These are phyloP conservation scores for Drosophila hamatofila DNA, from an alignment of 2,888 invertebrate species.

Conservation along the genomic window DNA sequence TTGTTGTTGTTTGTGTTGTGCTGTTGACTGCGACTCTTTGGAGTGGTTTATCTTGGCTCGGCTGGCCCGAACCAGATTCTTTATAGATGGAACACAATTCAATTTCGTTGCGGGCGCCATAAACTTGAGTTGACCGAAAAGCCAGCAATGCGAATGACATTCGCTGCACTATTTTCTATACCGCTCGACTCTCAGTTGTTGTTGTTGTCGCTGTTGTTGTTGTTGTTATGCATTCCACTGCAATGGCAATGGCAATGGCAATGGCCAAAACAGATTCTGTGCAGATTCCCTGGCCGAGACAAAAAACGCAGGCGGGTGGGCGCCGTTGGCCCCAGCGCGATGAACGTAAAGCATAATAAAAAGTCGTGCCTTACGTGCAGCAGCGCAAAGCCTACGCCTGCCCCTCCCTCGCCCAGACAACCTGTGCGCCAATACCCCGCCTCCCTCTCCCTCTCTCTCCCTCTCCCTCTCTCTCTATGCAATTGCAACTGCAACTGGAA, in stretches of 20 bases:
- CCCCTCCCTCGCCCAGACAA: neutral
- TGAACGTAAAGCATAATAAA: conserved; percentile 78
- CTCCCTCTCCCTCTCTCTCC: too few relatives aligned
- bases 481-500: neutral
- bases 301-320: conserved; percentile 78
- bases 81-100: conserved; percentile 55
- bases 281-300: conserved; percentile 66
- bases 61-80: conserved; percentile 40
- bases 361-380: conserved; percentile 80
- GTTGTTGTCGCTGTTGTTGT: conserved; percentile 59
- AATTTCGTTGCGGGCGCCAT: conserved; percentile 66
- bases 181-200: conserved; percentile 27
- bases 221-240: conserved; percentile 73
- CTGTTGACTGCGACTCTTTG: conserved; percentile 3
- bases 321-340: conserved; percentile 73
- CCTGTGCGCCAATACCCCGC: neutral
- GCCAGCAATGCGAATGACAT: conserved; percentile 73
- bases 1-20: neutral
- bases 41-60: conserved; percentile 39
- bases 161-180: conserved; percentile 70
- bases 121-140: conserved; percentile 59
- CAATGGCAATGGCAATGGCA: conserved; percentile 71
- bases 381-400: conserved; percentile 33
- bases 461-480: too few relatives aligned
- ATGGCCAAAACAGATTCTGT: conserved; percentile 67